phyloP scores from a whole-genome alignment of 2,797 vertebrate genomes.

The Protosalanx chinensis region DNA sequence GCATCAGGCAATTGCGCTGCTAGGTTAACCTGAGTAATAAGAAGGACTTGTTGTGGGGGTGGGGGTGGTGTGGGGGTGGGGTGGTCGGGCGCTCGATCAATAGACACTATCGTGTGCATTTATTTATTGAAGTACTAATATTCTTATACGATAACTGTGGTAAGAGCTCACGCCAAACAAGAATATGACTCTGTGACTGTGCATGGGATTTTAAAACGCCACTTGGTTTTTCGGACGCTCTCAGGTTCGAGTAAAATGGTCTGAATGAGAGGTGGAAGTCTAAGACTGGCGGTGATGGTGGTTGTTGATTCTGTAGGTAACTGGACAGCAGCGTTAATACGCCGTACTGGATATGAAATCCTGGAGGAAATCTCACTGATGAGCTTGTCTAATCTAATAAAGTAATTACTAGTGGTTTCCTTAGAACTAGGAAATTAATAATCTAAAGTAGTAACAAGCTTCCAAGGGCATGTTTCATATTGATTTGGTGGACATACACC shows the following conservation, averaged over 20 bases:
- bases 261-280: conserved; percentile 31
- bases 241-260: conserved; percentile 24
- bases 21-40: conserved; percentile 12
- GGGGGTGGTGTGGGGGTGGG: conserved; percentile 30
- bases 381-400: conserved; percentile 17
- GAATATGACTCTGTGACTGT: conserved; percentile 35
- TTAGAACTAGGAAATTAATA: background rate
- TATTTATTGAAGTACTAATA: conserved; percentile 46
- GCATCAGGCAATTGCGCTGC: conserved; percentile 13
- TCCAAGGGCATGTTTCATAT: conserved; percentile 23
- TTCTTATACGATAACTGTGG: conserved; percentile 46
- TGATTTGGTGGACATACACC: background rate
- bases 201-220: conserved; percentile 56
- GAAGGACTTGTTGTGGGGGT: conserved; percentile 35
- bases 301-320: conserved; percentile 17
- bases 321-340: conserved; percentile 32
- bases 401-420: too few relatives aligned
- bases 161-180: conserved; percentile 34
- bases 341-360: conserved; percentile 15
- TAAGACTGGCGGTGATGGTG: conserved; percentile 39
- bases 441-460: background rate
- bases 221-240: conserved; percentile 29
- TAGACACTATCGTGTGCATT: conserved; percentile 43
- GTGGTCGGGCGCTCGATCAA: conserved; percentile 49
- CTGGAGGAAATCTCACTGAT: conserved; percentile 4